phyloP scores from a whole-genome alignment of 2,888 invertebrate species.

The Oscheius onirici region DNA sequence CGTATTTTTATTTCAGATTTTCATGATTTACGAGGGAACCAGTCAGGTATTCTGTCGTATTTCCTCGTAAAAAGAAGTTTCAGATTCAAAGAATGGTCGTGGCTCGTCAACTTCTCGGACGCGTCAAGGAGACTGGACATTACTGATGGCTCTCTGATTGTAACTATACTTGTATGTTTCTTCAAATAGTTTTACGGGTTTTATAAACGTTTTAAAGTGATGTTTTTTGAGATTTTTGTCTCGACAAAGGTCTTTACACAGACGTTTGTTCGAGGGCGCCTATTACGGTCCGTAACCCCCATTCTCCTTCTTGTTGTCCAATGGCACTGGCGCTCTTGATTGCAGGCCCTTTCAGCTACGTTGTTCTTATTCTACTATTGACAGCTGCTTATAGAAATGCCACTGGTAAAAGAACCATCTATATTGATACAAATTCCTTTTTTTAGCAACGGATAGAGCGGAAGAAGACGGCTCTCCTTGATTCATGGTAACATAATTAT shows the following conservation, averaged over 20 bases:
- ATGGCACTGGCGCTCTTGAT: constrained; percentile 12
- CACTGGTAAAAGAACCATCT: not conserved
- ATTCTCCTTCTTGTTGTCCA: not conserved
- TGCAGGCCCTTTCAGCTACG: constrained; percentile 20
- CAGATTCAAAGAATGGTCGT: constrained; percentile 96
- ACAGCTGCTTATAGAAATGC: not conserved
- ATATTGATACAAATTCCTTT: not conserved
- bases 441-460: not conserved
- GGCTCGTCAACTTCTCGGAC: constrained; percentile 75
- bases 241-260: constrained; percentile 20
- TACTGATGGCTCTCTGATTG: constrained; percentile 38
- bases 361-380: constrained; percentile 12
- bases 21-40: constrained; percentile 93
- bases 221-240: not conserved
- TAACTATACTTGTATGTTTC: not conserved
- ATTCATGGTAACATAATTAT: not conserved
- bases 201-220: not conserved
- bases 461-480: not conserved
- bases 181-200: not conserved
- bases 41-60: constrained; percentile 39
- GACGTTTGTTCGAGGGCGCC: not conserved
- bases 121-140: constrained; percentile 50
- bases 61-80: not conserved
- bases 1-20: too few species aligned
- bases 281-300: not conserved